A percentile compares a stretch with the other conserved stretches of the same genome.
These are phyloP conservation scores for Bergia sp. DNA, from an alignment of 92 coral and sea anemone genomes.

Conservation along the genomic window DNA sequence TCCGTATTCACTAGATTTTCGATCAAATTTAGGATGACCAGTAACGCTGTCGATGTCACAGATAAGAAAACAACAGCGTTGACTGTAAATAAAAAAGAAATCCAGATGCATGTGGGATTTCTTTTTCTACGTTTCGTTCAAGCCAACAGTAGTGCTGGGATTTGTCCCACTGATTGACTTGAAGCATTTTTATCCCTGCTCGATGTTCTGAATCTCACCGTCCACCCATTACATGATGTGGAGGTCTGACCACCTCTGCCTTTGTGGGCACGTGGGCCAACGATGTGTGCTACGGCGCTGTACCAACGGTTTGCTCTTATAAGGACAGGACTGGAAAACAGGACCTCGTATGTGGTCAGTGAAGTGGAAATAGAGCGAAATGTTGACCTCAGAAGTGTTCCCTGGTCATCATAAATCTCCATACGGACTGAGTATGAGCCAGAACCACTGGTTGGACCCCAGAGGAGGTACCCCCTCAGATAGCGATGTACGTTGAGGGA, in stretches of 20 bases:
- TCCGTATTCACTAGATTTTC: too few species aligned
- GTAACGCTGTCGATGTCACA: neutral
- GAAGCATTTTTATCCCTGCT: neutral
- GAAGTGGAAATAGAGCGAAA: neutral
- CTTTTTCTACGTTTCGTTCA: neutral
- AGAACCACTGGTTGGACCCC: neutral
- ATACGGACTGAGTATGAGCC: neutral
- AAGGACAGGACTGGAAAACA: constrained; percentile 4
- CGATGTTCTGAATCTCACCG: neutral
- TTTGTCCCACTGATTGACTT: neutral
- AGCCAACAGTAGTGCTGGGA: neutral
- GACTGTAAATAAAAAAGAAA: too few species aligned
- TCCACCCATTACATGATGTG: neutral
- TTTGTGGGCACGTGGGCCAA: neutral
- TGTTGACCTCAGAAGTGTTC: neutral
- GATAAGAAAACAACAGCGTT: too few species aligned
- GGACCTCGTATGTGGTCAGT: neutral
- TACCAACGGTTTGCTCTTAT: constrained; percentile 8
- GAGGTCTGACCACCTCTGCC: neutral
- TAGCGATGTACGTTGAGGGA: neutral
- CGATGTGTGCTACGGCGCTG: neutral
- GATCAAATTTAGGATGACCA: too few species aligned
- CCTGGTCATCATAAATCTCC: neutral
- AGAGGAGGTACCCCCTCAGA: neutral
- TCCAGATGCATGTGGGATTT: too few species aligned